Conservation (phyloP, 2,113 vertebrate genomes). For the Jaculus jaculus region DNA sequence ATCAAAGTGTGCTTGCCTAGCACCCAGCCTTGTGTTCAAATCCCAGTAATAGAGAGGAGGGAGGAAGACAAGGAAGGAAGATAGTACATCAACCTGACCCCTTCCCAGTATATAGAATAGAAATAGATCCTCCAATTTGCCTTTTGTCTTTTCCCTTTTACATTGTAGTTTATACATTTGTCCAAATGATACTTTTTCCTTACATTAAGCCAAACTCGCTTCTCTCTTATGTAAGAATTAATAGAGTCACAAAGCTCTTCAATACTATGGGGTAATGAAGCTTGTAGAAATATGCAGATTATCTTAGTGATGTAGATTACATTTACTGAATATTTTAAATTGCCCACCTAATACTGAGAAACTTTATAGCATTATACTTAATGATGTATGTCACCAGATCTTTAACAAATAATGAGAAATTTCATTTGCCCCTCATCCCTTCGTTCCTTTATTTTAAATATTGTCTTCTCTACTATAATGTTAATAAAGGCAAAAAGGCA, state of each 20-base stretch:
- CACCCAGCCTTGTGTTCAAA: not conserved
- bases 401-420: slow-evolving; percentile 64
- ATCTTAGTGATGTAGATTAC: not conserved
- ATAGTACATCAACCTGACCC: not conserved
- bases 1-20: too few relatives aligned
- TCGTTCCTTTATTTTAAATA: slow-evolving; percentile 59
- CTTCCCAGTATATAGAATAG: not conserved
- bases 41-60: not conserved
- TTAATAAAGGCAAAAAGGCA: slow-evolving; percentile 35
- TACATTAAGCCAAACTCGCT: not conserved
- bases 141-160: not conserved
- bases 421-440: slow-evolving; percentile 49
- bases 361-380: slow-evolving; percentile 29
- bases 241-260: slow-evolving; percentile 36
- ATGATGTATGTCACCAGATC: slow-evolving; percentile 40
- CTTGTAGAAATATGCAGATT: slow-evolving; percentile 53
- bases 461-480: slow-evolving; percentile 35
- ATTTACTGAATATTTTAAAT: slow-evolving; percentile 47
- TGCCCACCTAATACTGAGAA: slow-evolving; percentile 35
- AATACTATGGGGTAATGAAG: slow-evolving; percentile 35
- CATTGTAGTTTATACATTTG: slow-evolving; percentile 6
- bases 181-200: not conserved
- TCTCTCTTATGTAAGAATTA: not conserved
- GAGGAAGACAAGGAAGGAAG: not conserved
- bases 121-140: not conserved